Base-by-base conservation (phyloP, 1,140 invertebrate species). In the Sycophaga agraensis region DNA sequence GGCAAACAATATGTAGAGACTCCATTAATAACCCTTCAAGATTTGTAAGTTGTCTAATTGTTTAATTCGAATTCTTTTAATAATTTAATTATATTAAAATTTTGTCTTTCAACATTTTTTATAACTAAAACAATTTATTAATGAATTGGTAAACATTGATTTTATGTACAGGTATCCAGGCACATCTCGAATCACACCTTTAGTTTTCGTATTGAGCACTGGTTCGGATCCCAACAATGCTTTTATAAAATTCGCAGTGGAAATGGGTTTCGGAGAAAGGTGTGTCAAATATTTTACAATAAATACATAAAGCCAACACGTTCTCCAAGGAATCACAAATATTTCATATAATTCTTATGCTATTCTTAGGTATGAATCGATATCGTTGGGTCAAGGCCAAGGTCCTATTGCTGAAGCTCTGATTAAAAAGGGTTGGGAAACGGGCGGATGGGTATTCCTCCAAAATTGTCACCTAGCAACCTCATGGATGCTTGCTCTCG, bases 391-490 rank as follows among this genome's bases (percentile, higher is more conserved):
- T 1, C 93, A 96, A 82, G 94, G 94, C 1, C 94, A 96, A 78
- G 91, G 89, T 0, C 89, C 88, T 0, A 84, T 93, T 34, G 94
- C 94, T 2, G 88, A 95, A 72, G 86, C 85, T 68, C 84, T 94
- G 78, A 90, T 97, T 4, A 85, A 86, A n/a, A 81, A 80, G 57
- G 93, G 89, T 6, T 80, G 85, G 53, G 81, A 84, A 0, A 77
- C 82, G 40, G 92, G 92, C 1, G 84, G 88, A 68, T 96, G 93
- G 94, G 86, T 96, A 0, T 90, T 94, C 72, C 78, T 96, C 57
- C 81, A 94, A 85, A 97, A 97, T 74, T 96, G 94, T 73, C 94
- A 97, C 72, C 81, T 97, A 65, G 94, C 93, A 7, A 89, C 91
- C 4, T 93, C 92, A 0, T 97, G 93, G 93, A 93, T 97, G 92